These are phyloP conservation scores for Phengaris arion DNA, from an alignment of 2,888 invertebrate species.

Conservation along the genomic window DNA sequence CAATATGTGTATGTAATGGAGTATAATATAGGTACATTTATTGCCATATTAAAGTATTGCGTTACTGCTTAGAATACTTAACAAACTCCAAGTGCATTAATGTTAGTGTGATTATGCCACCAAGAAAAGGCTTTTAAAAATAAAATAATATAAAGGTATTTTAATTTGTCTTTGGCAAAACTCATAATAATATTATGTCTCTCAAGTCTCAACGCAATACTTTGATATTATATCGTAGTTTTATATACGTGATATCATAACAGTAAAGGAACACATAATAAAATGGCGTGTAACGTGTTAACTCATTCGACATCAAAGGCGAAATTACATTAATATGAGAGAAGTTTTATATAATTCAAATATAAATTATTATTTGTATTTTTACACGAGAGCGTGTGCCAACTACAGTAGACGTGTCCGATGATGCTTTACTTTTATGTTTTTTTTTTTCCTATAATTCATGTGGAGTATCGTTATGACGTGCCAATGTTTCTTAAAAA, in stretches of 20 bases:
- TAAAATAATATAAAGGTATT: neutral
- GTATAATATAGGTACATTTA: no score
- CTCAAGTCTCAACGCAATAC: neutral
- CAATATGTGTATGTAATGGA: no score
- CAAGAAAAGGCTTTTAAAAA: neutral
- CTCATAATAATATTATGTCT: neutral
- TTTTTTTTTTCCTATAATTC: neutral
- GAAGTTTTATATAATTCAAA: constrained; percentile 19
- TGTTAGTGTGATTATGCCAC: neutral
- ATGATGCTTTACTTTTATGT: neutral
- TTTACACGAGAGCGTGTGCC: constrained; percentile 34
- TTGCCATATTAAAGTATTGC: no score
- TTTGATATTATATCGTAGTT: neutral
- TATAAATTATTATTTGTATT: constrained; percentile 29
- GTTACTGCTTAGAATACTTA: no score
- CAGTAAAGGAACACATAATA: constrained; percentile 13
- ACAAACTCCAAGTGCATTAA: no score
- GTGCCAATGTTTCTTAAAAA: neutral
- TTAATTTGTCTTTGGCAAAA: neutral
- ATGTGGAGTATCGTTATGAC: neutral
- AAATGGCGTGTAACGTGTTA: constrained; percentile 1
- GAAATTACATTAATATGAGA: neutral
- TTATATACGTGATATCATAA: neutral
- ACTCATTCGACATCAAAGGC: constrained; percentile 24
- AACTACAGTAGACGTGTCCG: constrained; percentile 21